Evolutionary conservation across 2,888 invertebrate species (phyloP).

Genomic region (Caenorhabditis panamensis): DNA sequence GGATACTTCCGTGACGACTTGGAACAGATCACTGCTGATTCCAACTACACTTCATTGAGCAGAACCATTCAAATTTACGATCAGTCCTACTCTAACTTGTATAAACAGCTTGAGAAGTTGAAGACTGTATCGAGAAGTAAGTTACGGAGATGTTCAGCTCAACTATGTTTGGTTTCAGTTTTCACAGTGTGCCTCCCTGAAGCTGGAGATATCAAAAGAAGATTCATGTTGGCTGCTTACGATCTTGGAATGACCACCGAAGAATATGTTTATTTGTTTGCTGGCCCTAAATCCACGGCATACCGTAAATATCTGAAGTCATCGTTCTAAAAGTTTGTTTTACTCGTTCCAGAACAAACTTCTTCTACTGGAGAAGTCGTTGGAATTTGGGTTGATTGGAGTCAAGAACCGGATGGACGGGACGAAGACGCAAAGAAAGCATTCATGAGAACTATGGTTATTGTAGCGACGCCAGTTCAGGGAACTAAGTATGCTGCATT

Average conservation of each 20-base stretch:
- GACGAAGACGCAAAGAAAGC: conserved; percentile 69
- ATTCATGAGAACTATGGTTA: conserved; percentile 68
- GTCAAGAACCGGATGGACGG: conserved; percentile 64
- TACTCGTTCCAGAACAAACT: conserved; percentile 37
- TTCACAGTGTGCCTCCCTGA: conserved; percentile 66
- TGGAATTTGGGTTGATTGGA: conserved; percentile 63
- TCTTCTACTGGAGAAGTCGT: conserved; percentile 59
- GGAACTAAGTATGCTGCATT: conserved; percentile 65
- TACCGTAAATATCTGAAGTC: conserved; percentile 47
- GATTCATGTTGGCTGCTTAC: conserved; percentile 58
- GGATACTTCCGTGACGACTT: conserved; percentile 66
- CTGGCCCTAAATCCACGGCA: conserved; percentile 61
- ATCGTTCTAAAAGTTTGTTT: too few relatives aligned
- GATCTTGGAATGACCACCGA: conserved; percentile 62
- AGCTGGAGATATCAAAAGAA: conserved; percentile 44
- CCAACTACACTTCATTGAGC: conserved; percentile 45
- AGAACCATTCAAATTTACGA: conserved; percentile 53
- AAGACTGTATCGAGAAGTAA: conserved; percentile 55
- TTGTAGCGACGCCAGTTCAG: conserved; percentile 58
- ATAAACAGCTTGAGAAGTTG: conserved; percentile 47
- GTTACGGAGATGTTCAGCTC: too few relatives aligned
- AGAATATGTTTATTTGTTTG: conserved; percentile 74
- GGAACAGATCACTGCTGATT: conserved; percentile 49
- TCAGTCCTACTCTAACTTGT: conserved; percentile 43
- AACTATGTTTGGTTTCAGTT: too few relatives aligned